These are phyloP conservation scores for Varanus komodoensis DNA, from an alignment of 2,113 vertebrate genomes.

Conservation along the genomic window DNA sequence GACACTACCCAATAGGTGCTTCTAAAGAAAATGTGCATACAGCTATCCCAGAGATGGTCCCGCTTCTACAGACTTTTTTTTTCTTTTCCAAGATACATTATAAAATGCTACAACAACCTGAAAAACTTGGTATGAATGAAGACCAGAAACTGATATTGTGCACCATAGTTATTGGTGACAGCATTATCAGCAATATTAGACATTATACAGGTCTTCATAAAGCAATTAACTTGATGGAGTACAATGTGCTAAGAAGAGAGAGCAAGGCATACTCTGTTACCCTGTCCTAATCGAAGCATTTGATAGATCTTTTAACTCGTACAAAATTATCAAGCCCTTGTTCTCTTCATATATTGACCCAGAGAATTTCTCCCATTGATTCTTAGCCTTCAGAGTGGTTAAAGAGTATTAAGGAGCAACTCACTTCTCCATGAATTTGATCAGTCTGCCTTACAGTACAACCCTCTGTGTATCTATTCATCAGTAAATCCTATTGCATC, in stretches of 20 bases:
- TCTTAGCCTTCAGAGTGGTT: neutral
- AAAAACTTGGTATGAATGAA: neutral
- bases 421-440: neutral
- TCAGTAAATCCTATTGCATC: neutral
- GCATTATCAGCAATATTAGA: no score
- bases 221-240: neutral
- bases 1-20: neutral
- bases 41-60: no score
- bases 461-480: neutral
- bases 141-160: neutral
- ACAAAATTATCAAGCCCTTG: neutral
- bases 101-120: neutral
- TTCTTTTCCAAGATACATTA: neutral
- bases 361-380: neutral
- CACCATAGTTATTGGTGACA: neutral
- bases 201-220: neutral
- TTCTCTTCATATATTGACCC: neutral
- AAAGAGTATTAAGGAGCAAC: neutral
- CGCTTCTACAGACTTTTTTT: neutral
- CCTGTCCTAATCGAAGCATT: neutral
- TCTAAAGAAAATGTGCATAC: neutral
- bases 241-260: neutral
- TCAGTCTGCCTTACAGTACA: neutral
- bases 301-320: no score
- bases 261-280: no score